A percentile compares a stretch with the other conserved stretches of the same genome.
Evolutionary conservation across 2,113 vertebrate species (phyloP).

Genomic region (Progne subis): DNA sequence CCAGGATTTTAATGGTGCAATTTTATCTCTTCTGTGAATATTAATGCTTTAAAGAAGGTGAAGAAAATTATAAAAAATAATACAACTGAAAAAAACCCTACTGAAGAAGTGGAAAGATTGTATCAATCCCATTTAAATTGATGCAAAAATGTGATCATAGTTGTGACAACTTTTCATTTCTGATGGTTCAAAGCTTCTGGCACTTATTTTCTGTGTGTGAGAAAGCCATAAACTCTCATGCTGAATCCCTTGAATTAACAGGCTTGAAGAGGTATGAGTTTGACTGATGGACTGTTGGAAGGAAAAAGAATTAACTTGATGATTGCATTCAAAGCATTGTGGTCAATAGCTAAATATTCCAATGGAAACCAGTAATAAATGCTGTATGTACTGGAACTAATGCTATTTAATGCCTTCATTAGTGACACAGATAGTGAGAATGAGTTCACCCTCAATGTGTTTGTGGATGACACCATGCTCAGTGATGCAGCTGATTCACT

Average conservation of each 20-base stretch:
- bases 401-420: background rate
- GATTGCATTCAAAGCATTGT: background rate
- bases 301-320: background rate
- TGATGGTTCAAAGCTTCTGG: background rate
- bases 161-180: background rate
- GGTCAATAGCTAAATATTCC: background rate
- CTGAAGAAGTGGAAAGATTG: background rate
- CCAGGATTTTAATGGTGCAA: background rate
- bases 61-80: background rate
- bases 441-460: background rate
- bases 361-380: background rate
- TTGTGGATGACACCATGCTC: background rate
- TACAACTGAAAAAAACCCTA: background rate
- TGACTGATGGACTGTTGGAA: background rate
- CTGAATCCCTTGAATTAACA: background rate
- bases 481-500: accelerated
- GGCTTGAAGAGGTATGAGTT: background rate
- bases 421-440: background rate
- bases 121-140: background rate
- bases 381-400: background rate
- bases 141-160: background rate
- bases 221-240: background rate
- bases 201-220: background rate
- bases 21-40: background rate
- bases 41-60: background rate